Base-by-base conservation (phyloP, 2,888 invertebrate species). In the Exephanes ischioxanthus region DNA sequence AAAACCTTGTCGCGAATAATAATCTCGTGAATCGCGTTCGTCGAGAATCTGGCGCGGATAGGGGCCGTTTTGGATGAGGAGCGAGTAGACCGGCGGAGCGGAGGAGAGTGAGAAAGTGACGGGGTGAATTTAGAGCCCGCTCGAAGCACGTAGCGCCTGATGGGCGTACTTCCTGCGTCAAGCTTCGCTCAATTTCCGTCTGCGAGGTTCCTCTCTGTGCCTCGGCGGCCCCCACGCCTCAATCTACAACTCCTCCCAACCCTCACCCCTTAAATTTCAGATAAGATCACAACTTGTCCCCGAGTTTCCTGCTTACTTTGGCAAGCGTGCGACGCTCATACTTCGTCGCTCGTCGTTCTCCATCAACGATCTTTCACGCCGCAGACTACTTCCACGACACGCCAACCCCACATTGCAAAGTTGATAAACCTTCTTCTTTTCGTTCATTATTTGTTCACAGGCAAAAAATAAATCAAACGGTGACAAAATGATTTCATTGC, bases 261-360 rank as follows among this genome's bases (percentile, higher is more conserved):
- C 63, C 48, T 75, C 83, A 51, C 78, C 80, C 91, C 91, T 91
- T 91, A 92, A 92, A 93, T 92, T 92, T 90, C 88, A 89, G 93
- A 93, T 92, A 92, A 90, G 88, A 90, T 91, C 92, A 77, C 92
- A 92, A 92, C 91, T 92, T 92, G 92, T 92, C 92, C 92, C 91
- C 88, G 71, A 87, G 80, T 87, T 88, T 88, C 87, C 88, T 86
- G 88, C 72, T 86, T 80, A 78, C 73, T 73, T 85, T 61, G 55
- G 82, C 45, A 48, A 78, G 72, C 71, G n/a, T 37, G 66, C 66
- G 14, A 33, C 30, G 63, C 75, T 19, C 66, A 48, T 30, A 26
- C 61, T 45, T 63, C 63, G 48, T 45, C n/a, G 61, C 76, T 82
- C 61, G 68, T 81, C 33, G 63, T 61, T 71, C 79, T 55, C 72